Base-by-base conservation (phyloP, 2,888 invertebrate genomes). In the Dolomedes plantarius region DNA sequence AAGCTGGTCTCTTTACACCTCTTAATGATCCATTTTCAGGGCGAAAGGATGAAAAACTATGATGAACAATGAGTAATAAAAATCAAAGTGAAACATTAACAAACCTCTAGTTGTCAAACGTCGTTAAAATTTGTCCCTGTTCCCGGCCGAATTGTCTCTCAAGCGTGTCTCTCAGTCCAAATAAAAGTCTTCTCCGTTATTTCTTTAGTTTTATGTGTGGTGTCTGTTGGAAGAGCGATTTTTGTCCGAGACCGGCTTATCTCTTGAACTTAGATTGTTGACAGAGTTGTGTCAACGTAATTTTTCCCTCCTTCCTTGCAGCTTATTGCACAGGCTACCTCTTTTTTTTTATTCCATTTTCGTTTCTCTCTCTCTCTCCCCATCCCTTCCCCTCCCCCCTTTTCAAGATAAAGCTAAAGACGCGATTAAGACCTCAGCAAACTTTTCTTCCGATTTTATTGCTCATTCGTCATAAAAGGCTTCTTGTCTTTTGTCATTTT, bases 241-340 rank as follows among this genome's bases (percentile, higher is more conserved):
- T 46, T 23, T 67, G 67, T 76, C 65, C 23, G 41, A 31, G 36
- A 64, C 39, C 28, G 46, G 46, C 76, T 76, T 76, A 76, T 76
- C 76, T 46, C 46, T 41, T 28, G 76, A 41, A 67, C 76, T 76
- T 76, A 67, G 67, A 67, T 76, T 76, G 76, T 76, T 76, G 76
- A 76, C 76, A 46, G 76, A 31, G 76, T 64, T 67, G 31, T 67
- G 76, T 76, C 76, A 76, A 76, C 64, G 71, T 29, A 29, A 27
- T 64, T 28, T 76, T 62, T 76, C 46, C 41, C 46, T 75, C n/a
- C n/a, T 23, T 29, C 36, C 29, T 13, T n/a, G 16, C 28, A 46
- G 23, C 27, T 23, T 46, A 19, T n/a, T 46, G 71, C 41, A 39
- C 28, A 32, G 23, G 11, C 28, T 68, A 13, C 65, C 16, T 65